These are phyloP conservation scores for Hippocampus comes DNA, from an alignment of 2,113 vertebrate species.

Conservation along the genomic window DNA sequence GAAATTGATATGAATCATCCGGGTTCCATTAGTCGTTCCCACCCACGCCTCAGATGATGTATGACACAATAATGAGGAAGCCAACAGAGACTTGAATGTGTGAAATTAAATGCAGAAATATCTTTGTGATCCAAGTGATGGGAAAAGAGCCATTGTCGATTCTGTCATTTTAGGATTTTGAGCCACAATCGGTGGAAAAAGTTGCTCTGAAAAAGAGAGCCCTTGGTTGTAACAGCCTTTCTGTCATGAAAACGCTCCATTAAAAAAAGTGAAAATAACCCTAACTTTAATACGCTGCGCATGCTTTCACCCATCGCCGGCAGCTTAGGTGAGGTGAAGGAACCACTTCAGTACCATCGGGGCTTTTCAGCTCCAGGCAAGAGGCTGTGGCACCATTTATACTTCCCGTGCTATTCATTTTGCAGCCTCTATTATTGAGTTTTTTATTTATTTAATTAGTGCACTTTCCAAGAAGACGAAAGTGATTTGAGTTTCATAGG, in stretches of 20 bases:
- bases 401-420: slow-evolving; percentile 53
- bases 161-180: slow-evolving; percentile 22
- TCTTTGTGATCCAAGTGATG: slow-evolving; percentile 10
- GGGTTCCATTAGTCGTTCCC: slow-evolving; percentile 46
- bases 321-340: slow-evolving; percentile 31
- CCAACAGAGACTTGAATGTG: slow-evolving; percentile 15
- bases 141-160: not conserved
- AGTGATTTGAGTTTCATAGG: slow-evolving; percentile 56
- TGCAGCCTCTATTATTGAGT: slow-evolving; percentile 40
- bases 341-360: slow-evolving; percentile 44
- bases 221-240: slow-evolving; percentile 29
- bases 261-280: slow-evolving; percentile 10
- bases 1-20: slow-evolving; percentile 53
- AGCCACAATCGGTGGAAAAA: slow-evolving; percentile 34
- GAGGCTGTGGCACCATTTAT: slow-evolving; percentile 41
- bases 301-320: slow-evolving; percentile 28
- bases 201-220: slow-evolving; percentile 29
- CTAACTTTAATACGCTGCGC: slow-evolving; percentile 14
- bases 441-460: slow-evolving; percentile 59
- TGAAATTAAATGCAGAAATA: slow-evolving; percentile 21
- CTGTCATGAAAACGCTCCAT: slow-evolving; percentile 17
- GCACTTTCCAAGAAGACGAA: slow-evolving; percentile 66
- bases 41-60: slow-evolving; percentile 46
- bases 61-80: slow-evolving; percentile 25
- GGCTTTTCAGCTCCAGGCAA: slow-evolving; percentile 35